Base-by-base conservation (phyloP, 37 sponge, comb jelly and placozoan species). In the Amphimedon queenslandica region DNA sequence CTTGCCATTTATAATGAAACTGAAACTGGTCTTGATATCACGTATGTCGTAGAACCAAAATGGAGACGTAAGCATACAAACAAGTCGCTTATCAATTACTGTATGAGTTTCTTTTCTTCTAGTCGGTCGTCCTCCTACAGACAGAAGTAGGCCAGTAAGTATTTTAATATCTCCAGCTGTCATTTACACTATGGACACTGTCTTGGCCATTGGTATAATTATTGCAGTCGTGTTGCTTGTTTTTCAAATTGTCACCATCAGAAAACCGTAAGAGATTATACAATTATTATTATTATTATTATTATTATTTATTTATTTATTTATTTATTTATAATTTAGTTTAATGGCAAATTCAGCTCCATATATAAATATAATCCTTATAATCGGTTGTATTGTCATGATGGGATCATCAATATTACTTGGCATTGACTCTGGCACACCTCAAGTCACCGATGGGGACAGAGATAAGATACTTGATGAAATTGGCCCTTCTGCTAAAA, bases 341-440 rank as follows among this genome's bases (percentile, higher is more conserved):
- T 72, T 88, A 5, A 77, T 88, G 13, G 64, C 77, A 20, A 69
- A 82, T 55, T 80, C 90, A 30, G 81, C 86, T 40, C 90, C 90
- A 18, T 42, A 79, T 23, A 30, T 76, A 23, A 86, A 86, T 23
- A 76, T 77, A 60, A 40, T 84, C 0, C 27, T 90, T 10, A 63
- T 90, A 57, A 77, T 90, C 38, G 43, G 61, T 16, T 35, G 73
- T 24, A 69, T 76, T 28, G 39, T 66, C 64, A n/a, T 77, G 53
- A 11, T 60, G 27, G 28, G 21, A 6, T 6, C 61, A 6, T 60
- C 24, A 6, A 6, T 25, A 25, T n/a, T 60, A 13, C 70, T 84
- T 23, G 81, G 82, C 10, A 30, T 86, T 58, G 87, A 86, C 66
- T 66, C 81, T 31, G 38, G 64, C 23, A 73, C 66, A 4, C 81